These are phyloP conservation scores for Gallinago nigripennis DNA, from an alignment of 2,797 vertebrate species.

Conservation along the genomic window DNA sequence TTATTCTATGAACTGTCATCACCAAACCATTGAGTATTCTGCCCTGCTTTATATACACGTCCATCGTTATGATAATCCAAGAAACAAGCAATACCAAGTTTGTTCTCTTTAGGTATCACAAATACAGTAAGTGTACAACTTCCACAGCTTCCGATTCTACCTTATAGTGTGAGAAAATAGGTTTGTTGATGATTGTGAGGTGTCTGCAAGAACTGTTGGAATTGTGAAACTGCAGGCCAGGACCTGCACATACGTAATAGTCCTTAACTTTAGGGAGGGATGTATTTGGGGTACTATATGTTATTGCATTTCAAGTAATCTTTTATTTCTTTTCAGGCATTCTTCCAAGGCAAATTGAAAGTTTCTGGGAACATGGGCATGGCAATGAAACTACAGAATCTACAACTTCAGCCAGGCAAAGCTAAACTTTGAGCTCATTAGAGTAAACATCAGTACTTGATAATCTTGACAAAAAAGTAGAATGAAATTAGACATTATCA, in stretches of 20 bases:
- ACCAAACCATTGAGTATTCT: neutral
- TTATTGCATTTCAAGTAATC: neutral
- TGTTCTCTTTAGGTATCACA: neutral
- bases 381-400: conserved; percentile 93
- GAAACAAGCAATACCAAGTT: neutral
- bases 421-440: conserved; percentile 86
- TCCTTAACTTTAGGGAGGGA: neutral
- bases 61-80: neutral
- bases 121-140: neutral
- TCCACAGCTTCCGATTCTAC: neutral
- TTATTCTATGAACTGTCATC: neutral
- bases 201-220: neutral
- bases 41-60: neutral
- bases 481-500: conserved; percentile 40
- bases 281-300: neutral
- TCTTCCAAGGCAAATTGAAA: conserved; percentile 94
- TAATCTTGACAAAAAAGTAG: conserved; percentile 48
- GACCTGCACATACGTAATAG: neutral
- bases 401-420: conserved; percentile 87
- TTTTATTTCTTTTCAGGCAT: conserved; percentile 82
- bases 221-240: neutral
- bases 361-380: conserved; percentile 91
- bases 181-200: neutral
- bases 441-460: conserved; percentile 32
- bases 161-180: neutral